Base-by-base conservation (phyloP, 1,140 invertebrate genomes). In the Drosophila athabasca region DNA sequence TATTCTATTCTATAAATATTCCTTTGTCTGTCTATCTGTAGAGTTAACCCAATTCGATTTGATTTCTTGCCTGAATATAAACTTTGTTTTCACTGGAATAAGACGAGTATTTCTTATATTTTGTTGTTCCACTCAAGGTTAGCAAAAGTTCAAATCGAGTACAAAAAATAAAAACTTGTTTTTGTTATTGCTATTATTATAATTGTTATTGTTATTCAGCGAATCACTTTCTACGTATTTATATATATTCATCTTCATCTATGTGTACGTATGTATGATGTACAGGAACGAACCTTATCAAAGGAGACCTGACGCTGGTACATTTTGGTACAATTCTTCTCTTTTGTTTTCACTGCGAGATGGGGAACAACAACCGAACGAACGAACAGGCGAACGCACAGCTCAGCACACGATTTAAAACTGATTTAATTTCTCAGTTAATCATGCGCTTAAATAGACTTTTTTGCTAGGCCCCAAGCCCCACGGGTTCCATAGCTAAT, bases 291-390 rank as follows among this genome's bases (percentile, higher is more conserved):
- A 82, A 91, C 90, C 90, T 91, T 91, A 68, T 91, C 90, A 65
- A 91, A 91, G 51, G 87, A 89, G 55, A 67, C 79, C 79, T 91
- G 87, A 52, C 83, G 77, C 58, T 91, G 80, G 46, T 89, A 90
- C 87, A 91, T 91, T 71, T 69, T 88, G 44, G 50, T 46, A 46
- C 29, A 8, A 46, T 22, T 22, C 24, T 55, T 60, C 22, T 66
- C 19, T 29, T 29, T 24, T 45, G 8, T 62, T 15, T 49, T 64
- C 49, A 46, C 62, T 55, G 44, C 35, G 35, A 39, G 35, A 13
- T 39, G 35, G 11, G 35, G 3, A 57, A 51, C 19, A 26, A 26
- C 17, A 51, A 49, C 64, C 15, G 24, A 13, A n/a, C 43, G 24
- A 13, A n/a, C 43, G 44, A 60, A 58, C 7, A 13, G 48, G 19